Evolutionary conservation across 2,888 invertebrate species (phyloP).

Genomic region (Scrobipalpa atriplicella): DNA sequence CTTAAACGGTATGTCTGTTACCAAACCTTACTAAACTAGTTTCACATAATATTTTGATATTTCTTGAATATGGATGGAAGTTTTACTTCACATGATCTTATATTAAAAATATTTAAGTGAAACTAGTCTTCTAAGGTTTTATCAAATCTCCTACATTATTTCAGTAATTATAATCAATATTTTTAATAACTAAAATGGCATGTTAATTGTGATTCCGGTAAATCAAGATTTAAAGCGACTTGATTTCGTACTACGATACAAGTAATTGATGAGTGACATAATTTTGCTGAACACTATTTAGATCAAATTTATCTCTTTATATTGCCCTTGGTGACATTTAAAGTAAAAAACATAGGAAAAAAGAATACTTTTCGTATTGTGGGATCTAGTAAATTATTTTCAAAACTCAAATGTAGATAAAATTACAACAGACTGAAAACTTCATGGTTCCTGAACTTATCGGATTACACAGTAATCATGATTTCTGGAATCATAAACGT

Average conservation of each 20-base stretch:
- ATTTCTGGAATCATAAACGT: conserved; percentile 13
- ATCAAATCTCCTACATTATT: not conserved
- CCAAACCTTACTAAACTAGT: too few relatives aligned
- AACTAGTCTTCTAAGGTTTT: not conserved
- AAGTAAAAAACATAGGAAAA: not conserved
- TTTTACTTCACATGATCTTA: not conserved
- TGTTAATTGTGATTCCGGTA: conserved; percentile 16
- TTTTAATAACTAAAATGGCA: not conserved
- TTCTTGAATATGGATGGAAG: not conserved
- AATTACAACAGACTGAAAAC: not conserved
- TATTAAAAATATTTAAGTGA: not conserved
- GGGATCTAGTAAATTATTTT: not conserved
- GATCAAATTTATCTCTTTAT: not conserved
- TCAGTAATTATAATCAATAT: not conserved
- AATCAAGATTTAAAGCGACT: not conserved
- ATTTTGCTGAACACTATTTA: not conserved
- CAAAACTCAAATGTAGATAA: not conserved
- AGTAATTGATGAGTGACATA: not conserved
- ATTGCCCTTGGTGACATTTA: not conserved
- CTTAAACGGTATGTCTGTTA: too few relatives aligned
- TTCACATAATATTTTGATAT: not conserved
- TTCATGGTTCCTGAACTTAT: not conserved
- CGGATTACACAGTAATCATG: not conserved
- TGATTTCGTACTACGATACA: not conserved
- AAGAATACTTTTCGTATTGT: not conserved